Conservation (phyloP, 2,888 invertebrate species). For the Monopis laevigella region DNA sequence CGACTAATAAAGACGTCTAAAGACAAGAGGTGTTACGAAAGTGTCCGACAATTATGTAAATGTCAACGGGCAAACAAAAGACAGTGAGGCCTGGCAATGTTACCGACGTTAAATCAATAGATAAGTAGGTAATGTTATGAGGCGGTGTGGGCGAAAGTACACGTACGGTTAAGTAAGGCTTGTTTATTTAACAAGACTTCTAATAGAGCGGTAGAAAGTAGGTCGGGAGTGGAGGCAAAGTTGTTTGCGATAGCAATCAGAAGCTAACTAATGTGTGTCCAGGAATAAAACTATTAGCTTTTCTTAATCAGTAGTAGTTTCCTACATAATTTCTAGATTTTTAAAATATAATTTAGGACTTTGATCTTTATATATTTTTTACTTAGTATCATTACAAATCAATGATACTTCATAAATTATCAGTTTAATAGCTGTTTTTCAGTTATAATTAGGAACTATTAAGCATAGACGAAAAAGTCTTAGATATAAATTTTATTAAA, state of each 20-base stretch:
- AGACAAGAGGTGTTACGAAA: slow-evolving; percentile 5
- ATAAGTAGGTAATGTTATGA: neutral
- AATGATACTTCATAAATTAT: no score
- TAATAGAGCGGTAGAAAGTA: slow-evolving; percentile 10
- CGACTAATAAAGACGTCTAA: slow-evolving; percentile 2
- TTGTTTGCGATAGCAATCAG: neutral
- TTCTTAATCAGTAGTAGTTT: no score
- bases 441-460: no score
- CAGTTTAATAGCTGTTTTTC: no score
- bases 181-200: slow-evolving; percentile 9
- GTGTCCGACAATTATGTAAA: slow-evolving; percentile 8
- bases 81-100: slow-evolving; percentile 1
- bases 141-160: slow-evolving; percentile 11
- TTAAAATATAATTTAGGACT: no score
- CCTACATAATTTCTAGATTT: no score
- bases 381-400: no score
- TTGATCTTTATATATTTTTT: no score
- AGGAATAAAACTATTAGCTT: no score
- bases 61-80: neutral
- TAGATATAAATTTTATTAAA: no score
- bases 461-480: no score
- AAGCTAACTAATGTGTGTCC: no score
- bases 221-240: slow-evolving; percentile 7
- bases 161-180: slow-evolving; percentile 9
- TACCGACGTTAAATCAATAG: neutral